These are phyloP conservation scores for Taenioides sp. DNA, from an alignment of 2,797 vertebrate species.

Conservation along the genomic window DNA sequence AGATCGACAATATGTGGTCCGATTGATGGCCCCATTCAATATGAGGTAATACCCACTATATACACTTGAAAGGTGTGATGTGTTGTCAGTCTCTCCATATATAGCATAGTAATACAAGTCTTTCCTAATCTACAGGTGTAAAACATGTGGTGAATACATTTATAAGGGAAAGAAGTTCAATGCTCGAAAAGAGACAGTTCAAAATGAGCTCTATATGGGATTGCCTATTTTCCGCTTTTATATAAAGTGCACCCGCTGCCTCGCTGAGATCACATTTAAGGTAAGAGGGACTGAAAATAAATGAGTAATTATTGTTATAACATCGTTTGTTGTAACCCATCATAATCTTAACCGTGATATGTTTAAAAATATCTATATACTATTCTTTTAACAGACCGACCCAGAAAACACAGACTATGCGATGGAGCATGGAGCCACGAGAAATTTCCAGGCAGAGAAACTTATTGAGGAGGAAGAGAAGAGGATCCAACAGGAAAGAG, in stretches of 20 bases:
- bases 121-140: conserved; percentile 80
- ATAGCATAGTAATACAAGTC: background rate
- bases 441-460: conserved; percentile 97
- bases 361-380: background rate
- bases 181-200: conserved; percentile 92
- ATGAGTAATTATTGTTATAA: background rate
- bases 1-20: conserved; percentile 92
- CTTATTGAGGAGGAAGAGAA: conserved; percentile 95
- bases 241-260: conserved; percentile 95
- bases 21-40: conserved; percentile 94
- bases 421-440: conserved; percentile 93
- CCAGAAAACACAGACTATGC: conserved; percentile 96
- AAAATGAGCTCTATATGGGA: conserved; percentile 90
- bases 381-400: conserved; percentile 80
- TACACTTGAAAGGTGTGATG: no score
- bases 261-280: conserved; percentile 98
- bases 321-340: background rate
- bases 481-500: conserved; percentile 86
- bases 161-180: conserved; percentile 99
- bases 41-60: conserved; percentile 82
- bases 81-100: background rate
- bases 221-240: conserved; percentile 98
- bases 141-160: conserved; percentile 97
- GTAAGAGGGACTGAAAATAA: conserved; percentile 57
- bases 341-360: background rate